Conservation (phyloP, 2,113 vertebrate genomes). For the Columba janthina region DNA sequence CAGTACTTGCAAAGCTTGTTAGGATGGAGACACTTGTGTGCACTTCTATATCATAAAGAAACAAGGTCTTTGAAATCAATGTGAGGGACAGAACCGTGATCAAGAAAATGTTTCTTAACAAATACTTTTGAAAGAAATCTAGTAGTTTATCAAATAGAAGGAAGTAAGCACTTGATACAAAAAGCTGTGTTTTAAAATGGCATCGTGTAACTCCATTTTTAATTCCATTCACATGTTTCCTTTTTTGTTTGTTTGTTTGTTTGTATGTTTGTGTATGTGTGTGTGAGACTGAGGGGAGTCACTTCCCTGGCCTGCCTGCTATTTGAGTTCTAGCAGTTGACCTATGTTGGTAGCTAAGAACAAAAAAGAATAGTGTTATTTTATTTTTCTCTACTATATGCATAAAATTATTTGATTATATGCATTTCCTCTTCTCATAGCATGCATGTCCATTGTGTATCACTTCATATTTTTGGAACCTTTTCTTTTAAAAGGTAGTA, state of each 20-base stretch:
- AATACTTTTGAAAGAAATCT: neutral
- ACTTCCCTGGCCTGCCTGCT: neutral
- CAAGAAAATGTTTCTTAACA: neutral
- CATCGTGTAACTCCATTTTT: neutral
- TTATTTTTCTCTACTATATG: neutral
- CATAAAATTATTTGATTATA: neutral
- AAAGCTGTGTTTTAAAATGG: neutral
- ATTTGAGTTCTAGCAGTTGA: neutral
- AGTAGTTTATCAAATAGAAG: neutral
- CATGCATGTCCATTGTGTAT: neutral
- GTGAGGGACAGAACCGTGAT: neutral
- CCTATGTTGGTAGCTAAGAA: neutral
- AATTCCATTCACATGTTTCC: neutral
- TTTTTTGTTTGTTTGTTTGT: neutral
- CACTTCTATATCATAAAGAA: neutral
- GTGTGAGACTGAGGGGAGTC: neutral
- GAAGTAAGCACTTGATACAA: neutral
- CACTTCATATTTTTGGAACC: neutral
- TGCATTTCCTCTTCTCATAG: neutral
- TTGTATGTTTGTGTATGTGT: neutral
- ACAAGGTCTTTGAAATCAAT: neutral
- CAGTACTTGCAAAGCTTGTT: neutral
- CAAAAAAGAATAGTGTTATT: neutral
- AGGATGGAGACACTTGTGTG: neutral
- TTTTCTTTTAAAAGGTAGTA: neutral